Evolutionary conservation across 2,888 invertebrate genomes (phyloP), one percentile per base, ranked within the genome.

Genomic region (Tetranychus piercei): DNA sequence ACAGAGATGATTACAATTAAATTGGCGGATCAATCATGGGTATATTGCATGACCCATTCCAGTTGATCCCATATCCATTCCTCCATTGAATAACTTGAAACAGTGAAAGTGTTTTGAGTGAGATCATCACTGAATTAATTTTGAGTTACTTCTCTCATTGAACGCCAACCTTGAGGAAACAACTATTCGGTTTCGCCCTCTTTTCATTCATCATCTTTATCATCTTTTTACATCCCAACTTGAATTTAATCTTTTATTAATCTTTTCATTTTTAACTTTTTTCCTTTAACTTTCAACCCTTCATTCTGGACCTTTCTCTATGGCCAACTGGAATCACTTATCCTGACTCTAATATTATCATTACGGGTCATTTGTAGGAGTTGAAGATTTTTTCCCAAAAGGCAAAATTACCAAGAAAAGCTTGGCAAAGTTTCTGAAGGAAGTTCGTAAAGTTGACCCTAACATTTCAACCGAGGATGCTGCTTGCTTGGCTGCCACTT

Each of bases 401-500:
- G 71, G 76, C 65, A 72, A 74, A 18, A 73, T 75, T 6, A 72
- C 22, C 55, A 70, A 72, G 65, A 75, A 72, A 72, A 75, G 34
- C 43, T 72, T 75, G 64, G 43, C 75, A n/a, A 72, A 65, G 43
- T 23, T 74, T 64, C 44, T 73, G 7, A 71, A 78, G 76, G 78
- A 78, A 72, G 74, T 78, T 0, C 77, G 77, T 20, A 78, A 78
- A 69, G 69, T 74, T 22, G 77, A 83, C 76, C 83, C 84, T 0
- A 84, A 84, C 34, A 78, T 86, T 55, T 82, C 84, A 34, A 85
- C 85, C 78, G 83, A 84, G 79, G 85, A 87, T 79, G 83, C 86
- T 65, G 85, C 85, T 65, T 81, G 83, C 77, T 80, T 86, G 76
- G 84, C 86, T n/a, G 84, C 86, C 15, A 83, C 84, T 72, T 82